These are phyloP conservation scores for Saccopteryx bilineata DNA, from an alignment of 2,113 vertebrate genomes.

Conservation along the genomic window DNA sequence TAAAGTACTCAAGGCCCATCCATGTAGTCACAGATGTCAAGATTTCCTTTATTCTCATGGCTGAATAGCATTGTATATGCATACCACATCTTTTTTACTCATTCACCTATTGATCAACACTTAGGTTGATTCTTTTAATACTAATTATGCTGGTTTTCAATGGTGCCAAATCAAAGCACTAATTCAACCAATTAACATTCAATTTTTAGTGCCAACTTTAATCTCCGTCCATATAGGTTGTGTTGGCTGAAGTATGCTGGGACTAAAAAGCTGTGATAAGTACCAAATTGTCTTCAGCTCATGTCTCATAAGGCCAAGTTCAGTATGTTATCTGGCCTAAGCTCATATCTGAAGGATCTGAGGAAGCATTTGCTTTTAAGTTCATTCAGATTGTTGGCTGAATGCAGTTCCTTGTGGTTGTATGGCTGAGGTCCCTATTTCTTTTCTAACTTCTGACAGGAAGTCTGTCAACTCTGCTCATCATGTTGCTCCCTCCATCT, in stretches of 20 bases:
- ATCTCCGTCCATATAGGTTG: background rate
- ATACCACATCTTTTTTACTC: background rate
- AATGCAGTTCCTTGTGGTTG: background rate
- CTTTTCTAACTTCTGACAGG: background rate
- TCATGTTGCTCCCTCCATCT: background rate
- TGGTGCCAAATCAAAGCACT: conserved; percentile 4
- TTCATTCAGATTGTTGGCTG: background rate
- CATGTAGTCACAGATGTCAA: background rate
- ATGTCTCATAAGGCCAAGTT: background rate
- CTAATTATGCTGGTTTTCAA: background rate
- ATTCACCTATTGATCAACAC: background rate
- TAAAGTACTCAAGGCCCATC: background rate
- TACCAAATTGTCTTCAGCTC: background rate
- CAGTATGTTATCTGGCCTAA: background rate
- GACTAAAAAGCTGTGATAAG: background rate
- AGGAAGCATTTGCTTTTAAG: background rate
- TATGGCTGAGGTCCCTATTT: background rate
- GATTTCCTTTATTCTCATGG: background rate
- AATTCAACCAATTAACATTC: conserved; percentile 41
- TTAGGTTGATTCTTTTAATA: background rate
- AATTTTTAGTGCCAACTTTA: conserved; percentile 17
- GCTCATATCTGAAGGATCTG: background rate
- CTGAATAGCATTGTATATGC: background rate
- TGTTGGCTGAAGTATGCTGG: background rate
- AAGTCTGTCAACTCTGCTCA: background rate